These are phyloP conservation scores for Trileptium ribeirensis DNA, from an alignment of 2,888 invertebrate genomes.

Conservation along the genomic window DNA sequence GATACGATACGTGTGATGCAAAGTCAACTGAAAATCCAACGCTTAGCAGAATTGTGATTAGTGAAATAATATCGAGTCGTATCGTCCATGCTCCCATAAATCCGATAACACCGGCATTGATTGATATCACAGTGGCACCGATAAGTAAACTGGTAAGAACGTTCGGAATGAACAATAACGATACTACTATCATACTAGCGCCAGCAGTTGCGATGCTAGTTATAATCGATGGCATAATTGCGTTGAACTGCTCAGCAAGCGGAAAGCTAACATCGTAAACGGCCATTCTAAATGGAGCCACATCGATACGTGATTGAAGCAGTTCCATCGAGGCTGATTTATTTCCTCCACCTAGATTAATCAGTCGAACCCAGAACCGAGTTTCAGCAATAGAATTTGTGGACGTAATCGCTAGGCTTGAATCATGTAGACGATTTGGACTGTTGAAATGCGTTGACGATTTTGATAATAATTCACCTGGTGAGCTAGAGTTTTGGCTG, in stretches of 20 bases:
- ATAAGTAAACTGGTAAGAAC: conserved; percentile 13
- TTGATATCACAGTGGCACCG: conserved; percentile 17
- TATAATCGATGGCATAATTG: background rate
- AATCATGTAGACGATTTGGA: too few relatives aligned
- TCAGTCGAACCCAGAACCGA: conserved; percentile 23
- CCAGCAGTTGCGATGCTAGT: background rate
- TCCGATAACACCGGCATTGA: conserved; percentile 27
- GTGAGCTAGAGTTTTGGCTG: too few relatives aligned
- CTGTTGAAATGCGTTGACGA: too few relatives aligned
- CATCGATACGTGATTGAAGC: background rate
- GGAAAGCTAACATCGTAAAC: conserved; percentile 30
- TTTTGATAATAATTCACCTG: too few relatives aligned
- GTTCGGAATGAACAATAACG: conserved; percentile 21
- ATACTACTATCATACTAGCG: background rate
- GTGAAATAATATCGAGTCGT: conserved; percentile 30
- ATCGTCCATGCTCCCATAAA: conserved; percentile 18
- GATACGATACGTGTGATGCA: conserved; percentile 28
- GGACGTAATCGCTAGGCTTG: too few relatives aligned
- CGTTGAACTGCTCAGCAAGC: conserved; percentile 28
- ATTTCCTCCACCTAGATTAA: conserved; percentile 25
- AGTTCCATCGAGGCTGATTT: conserved; percentile 22
- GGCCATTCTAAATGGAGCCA: conserved; percentile 2
- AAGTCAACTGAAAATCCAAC: conserved; percentile 33
- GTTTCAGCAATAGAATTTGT: background rate
- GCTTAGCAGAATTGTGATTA: conserved; percentile 30